Evolutionary conservation across 2,113 vertebrate genomes (phyloP).

Genomic region (Ictalurus punctatus): DNA sequence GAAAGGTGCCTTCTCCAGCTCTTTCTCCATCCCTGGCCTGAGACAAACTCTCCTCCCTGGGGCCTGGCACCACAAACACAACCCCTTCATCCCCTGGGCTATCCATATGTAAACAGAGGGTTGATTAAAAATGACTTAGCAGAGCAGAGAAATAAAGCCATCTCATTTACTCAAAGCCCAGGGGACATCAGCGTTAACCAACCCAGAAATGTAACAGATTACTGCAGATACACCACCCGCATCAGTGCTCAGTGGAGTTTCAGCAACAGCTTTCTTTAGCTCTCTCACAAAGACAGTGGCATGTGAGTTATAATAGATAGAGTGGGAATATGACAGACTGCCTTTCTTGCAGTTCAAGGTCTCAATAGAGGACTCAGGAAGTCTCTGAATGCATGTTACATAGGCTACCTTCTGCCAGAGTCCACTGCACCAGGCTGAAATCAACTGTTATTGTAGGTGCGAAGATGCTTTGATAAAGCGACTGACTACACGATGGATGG

Average conservation of each 20-base stretch:
- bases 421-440: neutral
- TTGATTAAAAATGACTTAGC: constrained; percentile 58
- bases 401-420: neutral
- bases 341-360: neutral
- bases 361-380: neutral
- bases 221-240: constrained; percentile 1
- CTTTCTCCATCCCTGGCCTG: neutral
- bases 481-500: neutral
- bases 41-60: constrained; percentile 31
- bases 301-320: neutral
- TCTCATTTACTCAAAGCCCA: constrained; percentile 50
- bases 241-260: neutral
- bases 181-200: constrained; percentile 28
- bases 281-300: neutral
- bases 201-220: constrained; percentile 31
- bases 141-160: constrained; percentile 47
- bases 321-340: neutral
- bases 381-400: neutral
- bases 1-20: neutral
- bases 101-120: constrained; percentile 45
- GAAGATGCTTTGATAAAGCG: neutral
- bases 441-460: neutral
- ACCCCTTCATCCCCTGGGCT: constrained; percentile 25
- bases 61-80: constrained; percentile 11
- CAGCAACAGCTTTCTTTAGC: constrained; percentile 26